Base-by-base conservation (phyloP, 2,888 invertebrate genomes). In the Leptinotarsa peninsularis region DNA sequence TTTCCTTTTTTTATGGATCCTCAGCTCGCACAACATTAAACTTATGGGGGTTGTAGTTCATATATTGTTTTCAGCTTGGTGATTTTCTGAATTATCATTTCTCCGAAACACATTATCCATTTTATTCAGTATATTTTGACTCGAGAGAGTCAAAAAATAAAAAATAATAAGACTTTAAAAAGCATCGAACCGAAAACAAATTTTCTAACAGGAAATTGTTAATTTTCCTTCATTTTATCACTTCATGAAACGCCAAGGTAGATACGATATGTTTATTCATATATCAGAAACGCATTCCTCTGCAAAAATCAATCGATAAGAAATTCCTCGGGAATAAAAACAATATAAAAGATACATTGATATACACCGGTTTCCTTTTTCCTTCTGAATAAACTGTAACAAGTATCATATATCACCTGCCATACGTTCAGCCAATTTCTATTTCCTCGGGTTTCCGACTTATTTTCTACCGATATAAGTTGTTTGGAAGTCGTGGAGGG, bases 331-430 rank as follows among this genome's bases (percentile, higher is more conserved):
- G 43, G 43, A 27, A 63, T 27, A 63, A 63, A 63, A 27, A 63
- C 43, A 43, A 13, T 33, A 63, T 33, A 63, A n/a, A 63, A 63
- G 33, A 14, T n/a, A 63, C 63, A 63, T 3, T 33, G 33, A 63
- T 33, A 63, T 63, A 63, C 63, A 63, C 63, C 63, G 33, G 63
- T 63, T 63, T 43, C 63, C 63, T 63, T n/a, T 72, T 72, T 72
- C 72, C 72, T 63, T 43, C 63, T 63, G 63, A 63, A 63, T 63
- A 72, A 72, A 66, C 75, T 72, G 74, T 74, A 79, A 79, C 78
- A 78, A 79, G 79, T 79, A 78, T 78, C 76, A 78, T 76, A 78
- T 79, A 79, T 78, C 79, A 79, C 79, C 78, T 78, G 77, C 74
- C 78, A 78, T 75, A 78, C 75, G 71, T 77, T 75, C 74, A 70